phyloP scores from a whole-genome alignment of 53 echinoderm and acorn worm genomes.

The Stichopus horrens region DNA sequence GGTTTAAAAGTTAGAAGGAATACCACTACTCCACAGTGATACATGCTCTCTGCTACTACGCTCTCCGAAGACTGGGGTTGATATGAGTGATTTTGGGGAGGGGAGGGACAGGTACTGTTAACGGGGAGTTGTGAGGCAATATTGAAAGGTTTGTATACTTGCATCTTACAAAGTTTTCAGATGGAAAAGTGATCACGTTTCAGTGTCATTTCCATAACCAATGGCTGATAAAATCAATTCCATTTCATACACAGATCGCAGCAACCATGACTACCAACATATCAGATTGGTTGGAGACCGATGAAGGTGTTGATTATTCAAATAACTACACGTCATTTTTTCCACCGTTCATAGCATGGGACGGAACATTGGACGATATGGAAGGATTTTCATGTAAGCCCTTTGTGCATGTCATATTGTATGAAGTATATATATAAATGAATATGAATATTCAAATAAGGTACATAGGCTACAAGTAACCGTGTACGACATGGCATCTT shows the following conservation, averaged over 20 bases:
- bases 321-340: not conserved
- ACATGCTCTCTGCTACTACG: too few species aligned
- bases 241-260: not conserved
- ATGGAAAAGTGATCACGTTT: not conserved
- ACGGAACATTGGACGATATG: constrained; percentile 23
- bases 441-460: not conserved
- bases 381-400: not conserved
- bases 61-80: too few species aligned
- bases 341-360: constrained; percentile 17
- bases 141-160: too few species aligned
- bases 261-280: constrained; percentile 3
- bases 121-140: too few species aligned
- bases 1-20: too few species aligned
- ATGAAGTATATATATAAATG: not conserved
- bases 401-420: not conserved
- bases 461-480: too few species aligned
- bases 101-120: too few species aligned
- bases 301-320: not conserved
- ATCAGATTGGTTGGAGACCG: not conserved
- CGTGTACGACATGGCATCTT: too few species aligned
- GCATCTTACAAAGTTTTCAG: too few species aligned
- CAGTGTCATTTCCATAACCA: too few species aligned
- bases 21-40: too few species aligned
- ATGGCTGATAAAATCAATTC: too few species aligned
- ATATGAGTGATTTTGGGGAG: not conserved